Conservation (phyloP, 2,797 vertebrate species). For the Gila robusta region DNA sequence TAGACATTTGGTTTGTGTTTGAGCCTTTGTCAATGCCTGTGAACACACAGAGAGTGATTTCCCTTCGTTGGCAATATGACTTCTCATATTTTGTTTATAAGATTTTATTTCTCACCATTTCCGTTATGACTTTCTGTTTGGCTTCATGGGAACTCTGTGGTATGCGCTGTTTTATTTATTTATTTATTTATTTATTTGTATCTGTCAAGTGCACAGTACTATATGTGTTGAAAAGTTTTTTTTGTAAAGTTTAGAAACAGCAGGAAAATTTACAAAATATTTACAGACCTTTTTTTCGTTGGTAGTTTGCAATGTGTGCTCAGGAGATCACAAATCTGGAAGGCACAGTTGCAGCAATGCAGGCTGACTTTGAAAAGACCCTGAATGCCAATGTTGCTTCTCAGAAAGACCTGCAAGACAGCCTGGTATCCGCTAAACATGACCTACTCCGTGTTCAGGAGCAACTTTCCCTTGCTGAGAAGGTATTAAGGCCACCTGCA, state of each 20-base stretch:
- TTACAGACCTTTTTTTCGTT: not conserved
- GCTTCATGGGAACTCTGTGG: conserved; percentile 66
- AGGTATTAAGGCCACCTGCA: conserved; percentile 78
- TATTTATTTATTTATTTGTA: not conserved
- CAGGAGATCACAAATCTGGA: conserved; percentile 88
- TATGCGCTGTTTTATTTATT: conserved; percentile 65
- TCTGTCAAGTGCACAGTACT: not conserved
- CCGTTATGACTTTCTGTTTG: conserved; percentile 65
- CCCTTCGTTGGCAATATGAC: not conserved
- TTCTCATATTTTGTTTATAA: not conserved
- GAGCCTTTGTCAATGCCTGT: not conserved
- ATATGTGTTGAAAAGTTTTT: not conserved
- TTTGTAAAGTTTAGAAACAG: not conserved
- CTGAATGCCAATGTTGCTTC: conserved; percentile 82
- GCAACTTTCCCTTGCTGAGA: conserved; percentile 90
- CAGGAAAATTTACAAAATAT: not conserved
- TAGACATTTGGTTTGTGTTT: not conserved
- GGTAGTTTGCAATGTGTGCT: conserved; percentile 75
- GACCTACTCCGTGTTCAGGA: conserved; percentile 92
- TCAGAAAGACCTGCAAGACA: conserved; percentile 90
- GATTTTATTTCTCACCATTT: conserved; percentile 51
- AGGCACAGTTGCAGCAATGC: conserved; percentile 87
- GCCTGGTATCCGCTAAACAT: conserved; percentile 88
- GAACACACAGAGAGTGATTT: not conserved
- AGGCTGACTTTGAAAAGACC: conserved; percentile 89